Percentiles rank a stretch among this genome's conserved stretches.
These are phyloP conservation scores for Nematolebias whitei DNA, from an alignment of 2,113 vertebrate species.

Conservation along the genomic window DNA sequence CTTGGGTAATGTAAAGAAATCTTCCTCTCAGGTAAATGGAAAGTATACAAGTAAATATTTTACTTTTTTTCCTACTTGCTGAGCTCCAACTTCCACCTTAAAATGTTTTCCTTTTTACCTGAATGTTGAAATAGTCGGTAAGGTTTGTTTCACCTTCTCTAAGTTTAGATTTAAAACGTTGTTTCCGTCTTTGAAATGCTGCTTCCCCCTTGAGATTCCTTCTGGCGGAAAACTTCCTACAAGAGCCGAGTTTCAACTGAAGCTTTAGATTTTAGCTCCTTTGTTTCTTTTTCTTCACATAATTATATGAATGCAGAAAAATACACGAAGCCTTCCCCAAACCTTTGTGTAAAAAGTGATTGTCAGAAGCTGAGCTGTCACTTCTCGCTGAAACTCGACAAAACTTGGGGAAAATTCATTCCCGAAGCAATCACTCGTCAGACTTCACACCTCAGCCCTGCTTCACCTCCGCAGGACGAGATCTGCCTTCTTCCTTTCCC, in stretches of 20 bases:
- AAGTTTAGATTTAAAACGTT: slow-evolving; percentile 23
- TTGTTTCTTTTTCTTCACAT: slow-evolving; percentile 2
- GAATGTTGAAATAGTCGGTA: slow-evolving; percentile 31
- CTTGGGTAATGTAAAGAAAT: too few species aligned
- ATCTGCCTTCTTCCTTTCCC: slow-evolving; percentile 34
- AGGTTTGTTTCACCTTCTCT: slow-evolving; percentile 36
- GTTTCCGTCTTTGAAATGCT: slow-evolving; percentile 31
- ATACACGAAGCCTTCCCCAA: slow-evolving; percentile 10
- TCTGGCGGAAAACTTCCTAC: slow-evolving; percentile 31
- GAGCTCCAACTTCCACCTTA: background rate
- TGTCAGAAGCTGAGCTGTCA: slow-evolving; percentile 53
- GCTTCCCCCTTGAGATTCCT: slow-evolving; percentile 42
- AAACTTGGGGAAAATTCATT: slow-evolving; percentile 55
- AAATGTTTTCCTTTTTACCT: background rate
- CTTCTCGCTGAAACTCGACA: slow-evolving; percentile 44
- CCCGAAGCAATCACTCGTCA: slow-evolving; percentile 36
- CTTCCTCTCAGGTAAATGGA: too few species aligned
- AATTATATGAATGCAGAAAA: slow-evolving; percentile 5
- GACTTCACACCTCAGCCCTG: slow-evolving; percentile 44
- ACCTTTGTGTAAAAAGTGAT: slow-evolving; percentile 24
- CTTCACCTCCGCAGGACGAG: slow-evolving; percentile 44
- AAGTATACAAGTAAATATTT: too few species aligned
- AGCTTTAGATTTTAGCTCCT: slow-evolving; percentile 15
- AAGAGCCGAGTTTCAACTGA: slow-evolving; percentile 33
- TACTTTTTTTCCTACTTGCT: slow-evolving; percentile 5